Percentiles rank a stretch among this genome's conserved stretches.
These are phyloP conservation scores for Poeciliopsis paucimaculata DNA, from an alignment of 2,797 vertebrate genomes.

Conservation along the genomic window DNA sequence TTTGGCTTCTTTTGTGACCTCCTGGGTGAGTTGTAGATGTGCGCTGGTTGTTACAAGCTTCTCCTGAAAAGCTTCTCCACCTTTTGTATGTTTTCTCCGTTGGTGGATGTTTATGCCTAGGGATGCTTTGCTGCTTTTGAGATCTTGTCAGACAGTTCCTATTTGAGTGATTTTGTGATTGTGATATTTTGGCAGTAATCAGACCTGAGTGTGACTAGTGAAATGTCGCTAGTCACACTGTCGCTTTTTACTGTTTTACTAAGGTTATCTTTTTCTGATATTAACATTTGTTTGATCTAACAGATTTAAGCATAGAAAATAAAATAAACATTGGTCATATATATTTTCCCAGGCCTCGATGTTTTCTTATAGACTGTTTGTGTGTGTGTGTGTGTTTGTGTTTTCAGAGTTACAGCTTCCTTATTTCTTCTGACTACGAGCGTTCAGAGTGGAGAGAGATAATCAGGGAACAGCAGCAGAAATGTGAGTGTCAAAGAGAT, in stretches of 20 bases:
- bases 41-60: background rate
- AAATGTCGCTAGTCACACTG: background rate
- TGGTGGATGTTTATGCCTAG: background rate
- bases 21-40: background rate
- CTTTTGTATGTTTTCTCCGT: background rate
- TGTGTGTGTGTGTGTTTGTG: background rate
- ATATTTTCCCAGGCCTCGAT: background rate
- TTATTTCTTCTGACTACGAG: constrained; percentile 96
- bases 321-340: background rate
- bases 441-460: constrained; percentile 95
- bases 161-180: background rate
- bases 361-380: background rate
- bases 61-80: background rate
- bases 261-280: background rate
- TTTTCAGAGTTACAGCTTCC: constrained; percentile 90
- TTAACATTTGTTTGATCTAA: background rate
- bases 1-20: too few species aligned
- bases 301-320: background rate
- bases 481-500: constrained; percentile 84
- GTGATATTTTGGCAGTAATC: background rate
- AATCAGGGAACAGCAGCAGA: constrained; percentile 97
- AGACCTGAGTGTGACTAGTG: background rate
- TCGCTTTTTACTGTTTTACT: background rate
- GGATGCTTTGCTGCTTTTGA: background rate
- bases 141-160: background rate